Conservation (phyloP, 2,113 vertebrate species). For the Fulica atra region DNA sequence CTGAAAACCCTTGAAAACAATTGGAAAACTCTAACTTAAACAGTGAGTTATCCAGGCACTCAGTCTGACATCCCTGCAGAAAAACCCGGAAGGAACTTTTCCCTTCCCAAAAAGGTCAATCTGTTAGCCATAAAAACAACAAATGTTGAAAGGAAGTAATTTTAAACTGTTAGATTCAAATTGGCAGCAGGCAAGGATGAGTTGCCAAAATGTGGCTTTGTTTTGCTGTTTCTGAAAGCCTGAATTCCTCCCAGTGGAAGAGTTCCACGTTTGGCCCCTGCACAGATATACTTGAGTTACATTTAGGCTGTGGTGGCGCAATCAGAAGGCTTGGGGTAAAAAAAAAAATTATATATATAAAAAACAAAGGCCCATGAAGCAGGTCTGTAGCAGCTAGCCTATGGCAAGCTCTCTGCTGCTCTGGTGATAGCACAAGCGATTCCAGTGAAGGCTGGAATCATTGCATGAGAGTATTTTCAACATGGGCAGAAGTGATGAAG, state of each 20-base stretch:
- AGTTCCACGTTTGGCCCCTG: not conserved
- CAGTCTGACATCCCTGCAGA: not conserved
- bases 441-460: not conserved
- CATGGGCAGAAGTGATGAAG: not conserved
- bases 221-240: constrained; percentile 23
- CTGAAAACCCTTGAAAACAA: not conserved
- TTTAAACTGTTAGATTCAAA: not conserved
- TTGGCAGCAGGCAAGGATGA: not conserved
- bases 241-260: not conserved
- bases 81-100: not conserved
- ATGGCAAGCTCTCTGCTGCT: not conserved
- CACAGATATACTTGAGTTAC: not conserved
- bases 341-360: not conserved
- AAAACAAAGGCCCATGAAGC: not conserved
- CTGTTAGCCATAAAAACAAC: not conserved
- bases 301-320: not conserved
- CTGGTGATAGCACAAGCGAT: not conserved
- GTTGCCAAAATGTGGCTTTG: constrained; percentile 32
- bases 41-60: not conserved
- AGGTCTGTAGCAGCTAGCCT: not conserved
- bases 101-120: not conserved
- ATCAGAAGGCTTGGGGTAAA: not conserved
- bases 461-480: not conserved
- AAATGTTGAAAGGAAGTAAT: constrained; percentile 17
- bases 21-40: not conserved